Conservation (phyloP, 2,888 invertebrate species). For the Tillus elongatus region DNA sequence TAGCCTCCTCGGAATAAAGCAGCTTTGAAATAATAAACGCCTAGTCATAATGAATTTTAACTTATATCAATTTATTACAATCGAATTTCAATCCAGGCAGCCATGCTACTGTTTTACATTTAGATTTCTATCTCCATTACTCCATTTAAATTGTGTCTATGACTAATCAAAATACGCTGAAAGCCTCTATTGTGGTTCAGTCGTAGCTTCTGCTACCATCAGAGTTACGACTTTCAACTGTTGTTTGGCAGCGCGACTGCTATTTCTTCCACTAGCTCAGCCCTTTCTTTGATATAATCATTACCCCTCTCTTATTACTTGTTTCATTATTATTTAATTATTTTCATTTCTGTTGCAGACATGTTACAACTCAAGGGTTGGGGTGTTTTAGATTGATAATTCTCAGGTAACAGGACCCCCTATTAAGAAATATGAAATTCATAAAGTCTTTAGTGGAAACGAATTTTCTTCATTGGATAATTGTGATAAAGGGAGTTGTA, state of each 20-base stretch:
- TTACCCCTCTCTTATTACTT: conserved; percentile 40
- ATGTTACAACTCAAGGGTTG: conserved; percentile 25
- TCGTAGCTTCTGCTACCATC: conserved; percentile 7
- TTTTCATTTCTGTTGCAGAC: conserved; percentile 45
- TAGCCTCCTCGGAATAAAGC: too few species aligned
- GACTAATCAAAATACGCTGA: conserved; percentile 44
- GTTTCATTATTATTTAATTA: conserved; percentile 47
- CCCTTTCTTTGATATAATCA: conserved; percentile 44
- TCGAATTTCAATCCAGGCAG: conserved; percentile 40
- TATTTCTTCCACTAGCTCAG: conserved; percentile 34
- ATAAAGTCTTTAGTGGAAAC: too few species aligned
- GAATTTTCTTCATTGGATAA: too few species aligned
- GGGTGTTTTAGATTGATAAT: conserved; percentile 10
- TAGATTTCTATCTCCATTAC: conserved; percentile 43
- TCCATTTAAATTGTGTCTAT: conserved; percentile 44
- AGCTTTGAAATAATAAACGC: conserved; percentile 33
- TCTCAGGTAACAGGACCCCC: conserved; percentile 4
- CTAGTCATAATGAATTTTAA: conserved; percentile 37
- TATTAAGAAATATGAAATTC: background rate
- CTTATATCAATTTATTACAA: conserved; percentile 41
- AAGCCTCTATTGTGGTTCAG: conserved; percentile 33
- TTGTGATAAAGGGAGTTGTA: too few species aligned
- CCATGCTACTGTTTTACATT: conserved; percentile 41
- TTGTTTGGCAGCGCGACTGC: conserved; percentile 21
- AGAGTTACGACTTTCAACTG: conserved; percentile 10